Evolutionary conservation across 2,113 vertebrate species (phyloP).

Genomic region (Ranitomeya variabilis): DNA sequence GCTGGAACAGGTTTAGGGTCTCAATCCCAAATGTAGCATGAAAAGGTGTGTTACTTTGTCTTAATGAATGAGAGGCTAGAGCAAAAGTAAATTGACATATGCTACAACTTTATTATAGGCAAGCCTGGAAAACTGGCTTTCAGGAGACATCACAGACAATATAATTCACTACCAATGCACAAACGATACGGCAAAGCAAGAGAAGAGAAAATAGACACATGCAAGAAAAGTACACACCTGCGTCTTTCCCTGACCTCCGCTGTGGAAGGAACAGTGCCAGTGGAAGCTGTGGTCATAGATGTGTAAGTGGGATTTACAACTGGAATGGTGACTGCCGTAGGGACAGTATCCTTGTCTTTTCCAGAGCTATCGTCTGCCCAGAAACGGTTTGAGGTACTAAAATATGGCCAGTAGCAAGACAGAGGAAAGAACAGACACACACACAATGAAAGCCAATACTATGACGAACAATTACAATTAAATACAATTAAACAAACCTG

Average conservation of each 20-base stretch:
- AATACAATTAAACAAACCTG: not conserved
- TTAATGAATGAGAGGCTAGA: not conserved
- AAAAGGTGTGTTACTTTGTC: not conserved
- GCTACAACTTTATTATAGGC: not conserved
- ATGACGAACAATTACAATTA: constrained; percentile 61
- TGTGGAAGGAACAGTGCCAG: constrained; percentile 85
- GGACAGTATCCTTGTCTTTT: constrained; percentile 90
- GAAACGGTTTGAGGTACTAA: constrained; percentile 85
- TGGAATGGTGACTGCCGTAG: constrained; percentile 90
- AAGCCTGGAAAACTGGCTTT: not conserved
- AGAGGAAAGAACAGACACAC: constrained; percentile 80
- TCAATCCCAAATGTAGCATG: not conserved
- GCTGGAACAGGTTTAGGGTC: not conserved
- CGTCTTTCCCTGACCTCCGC: constrained; percentile 93
- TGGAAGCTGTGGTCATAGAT: constrained; percentile 83
- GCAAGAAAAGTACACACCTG: constrained; percentile 73
- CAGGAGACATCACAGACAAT: not conserved
- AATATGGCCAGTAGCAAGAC: constrained; percentile 77
- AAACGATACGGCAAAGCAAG: not conserved
- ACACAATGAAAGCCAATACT: constrained; percentile 78
- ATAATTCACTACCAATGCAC: not conserved
- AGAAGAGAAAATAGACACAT: not conserved
- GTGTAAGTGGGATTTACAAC: constrained; percentile 91
- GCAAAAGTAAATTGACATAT: not conserved
- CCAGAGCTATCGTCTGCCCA: constrained; percentile 96